Conservation (phyloP, 2,888 invertebrate species). For the Homarus gammarus region DNA sequence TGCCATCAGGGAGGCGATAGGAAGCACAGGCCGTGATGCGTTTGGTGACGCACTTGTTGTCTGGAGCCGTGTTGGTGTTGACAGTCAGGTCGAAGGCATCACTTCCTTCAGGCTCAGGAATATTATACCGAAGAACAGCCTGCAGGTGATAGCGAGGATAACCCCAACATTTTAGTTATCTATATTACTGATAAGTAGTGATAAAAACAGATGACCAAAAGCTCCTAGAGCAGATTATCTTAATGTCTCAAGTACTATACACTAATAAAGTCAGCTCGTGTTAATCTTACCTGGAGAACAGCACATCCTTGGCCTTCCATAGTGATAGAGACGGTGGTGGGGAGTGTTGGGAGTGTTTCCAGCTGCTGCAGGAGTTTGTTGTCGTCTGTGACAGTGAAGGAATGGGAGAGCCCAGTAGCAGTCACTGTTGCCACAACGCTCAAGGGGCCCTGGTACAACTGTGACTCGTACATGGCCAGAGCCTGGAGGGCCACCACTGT, state of each 20-base stretch:
- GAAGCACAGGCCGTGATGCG: slow-evolving; percentile 75
- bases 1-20: slow-evolving; percentile 79
- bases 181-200: no score
- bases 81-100: slow-evolving; percentile 81
- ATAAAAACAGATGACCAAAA: background rate
- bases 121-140: slow-evolving; percentile 82
- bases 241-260: background rate
- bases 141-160: slow-evolving; percentile 76
- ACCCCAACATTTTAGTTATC: no score
- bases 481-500: slow-evolving; percentile 83
- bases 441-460: slow-evolving; percentile 80
- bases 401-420: slow-evolving; percentile 78
- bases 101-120: slow-evolving; percentile 78
- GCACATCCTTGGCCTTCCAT: slow-evolving; percentile 83
- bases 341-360: slow-evolving; percentile 80
- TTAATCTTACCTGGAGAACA: slow-evolving; percentile 81
- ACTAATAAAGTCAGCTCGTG: background rate
- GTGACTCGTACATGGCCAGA: slow-evolving; percentile 70
- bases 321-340: slow-evolving; percentile 80
- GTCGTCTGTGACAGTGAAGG: slow-evolving; percentile 80
- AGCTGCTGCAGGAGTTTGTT: slow-evolving; percentile 81
- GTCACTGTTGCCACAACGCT: slow-evolving; percentile 79
- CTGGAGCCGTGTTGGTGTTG: slow-evolving; percentile 10
- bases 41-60: slow-evolving; percentile 70
- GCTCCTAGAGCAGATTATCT: background rate